A percentile compares a stretch with the other conserved stretches of the same genome.
phyloP scores from a whole-genome alignment of 2,888 invertebrate genomes.

The Limnephilus rhombicus region DNA sequence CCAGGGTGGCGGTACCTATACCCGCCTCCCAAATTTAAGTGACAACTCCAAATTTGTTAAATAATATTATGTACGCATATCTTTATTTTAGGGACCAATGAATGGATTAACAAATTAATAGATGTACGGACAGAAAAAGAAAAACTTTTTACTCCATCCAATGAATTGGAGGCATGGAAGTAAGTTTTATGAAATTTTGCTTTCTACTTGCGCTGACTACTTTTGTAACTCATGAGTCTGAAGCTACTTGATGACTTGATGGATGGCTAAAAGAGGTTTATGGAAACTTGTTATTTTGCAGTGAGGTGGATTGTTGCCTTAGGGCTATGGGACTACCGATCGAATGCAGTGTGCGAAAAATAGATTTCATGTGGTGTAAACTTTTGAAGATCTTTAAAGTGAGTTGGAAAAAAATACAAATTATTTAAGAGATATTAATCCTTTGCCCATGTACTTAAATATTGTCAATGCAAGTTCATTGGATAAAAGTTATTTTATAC shows the following conservation, averaged over 20 bases:
- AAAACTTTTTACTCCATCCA: slow-evolving; percentile 68
- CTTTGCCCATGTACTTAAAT: background rate
- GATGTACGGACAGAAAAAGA: slow-evolving; percentile 66
- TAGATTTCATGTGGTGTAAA: slow-evolving; percentile 75
- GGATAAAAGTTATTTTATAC: background rate
- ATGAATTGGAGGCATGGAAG: slow-evolving; percentile 72
- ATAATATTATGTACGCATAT: background rate
- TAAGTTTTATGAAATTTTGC: slow-evolving; percentile 67
- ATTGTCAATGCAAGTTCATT: background rate
- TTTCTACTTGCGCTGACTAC: background rate
- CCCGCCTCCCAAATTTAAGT: no score
- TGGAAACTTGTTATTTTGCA: slow-evolving; percentile 67
- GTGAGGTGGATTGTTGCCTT: slow-evolving; percentile 73
- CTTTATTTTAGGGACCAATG: slow-evolving; percentile 73
- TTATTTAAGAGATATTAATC: background rate
- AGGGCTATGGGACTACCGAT: slow-evolving; percentile 72
- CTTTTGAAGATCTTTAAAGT: slow-evolving; percentile 71
- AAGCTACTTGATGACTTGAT: background rate
- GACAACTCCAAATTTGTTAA: background rate
- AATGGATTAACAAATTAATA: slow-evolving; percentile 75
- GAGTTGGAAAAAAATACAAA: background rate
- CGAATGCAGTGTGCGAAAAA: slow-evolving; percentile 75
- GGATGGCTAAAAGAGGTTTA: background rate
- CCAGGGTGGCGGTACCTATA: no score
- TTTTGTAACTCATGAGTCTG: background rate